Evolutionary conservation across 2,113 vertebrate species (phyloP).

Genomic region (Chloropsis hardwickii): DNA sequence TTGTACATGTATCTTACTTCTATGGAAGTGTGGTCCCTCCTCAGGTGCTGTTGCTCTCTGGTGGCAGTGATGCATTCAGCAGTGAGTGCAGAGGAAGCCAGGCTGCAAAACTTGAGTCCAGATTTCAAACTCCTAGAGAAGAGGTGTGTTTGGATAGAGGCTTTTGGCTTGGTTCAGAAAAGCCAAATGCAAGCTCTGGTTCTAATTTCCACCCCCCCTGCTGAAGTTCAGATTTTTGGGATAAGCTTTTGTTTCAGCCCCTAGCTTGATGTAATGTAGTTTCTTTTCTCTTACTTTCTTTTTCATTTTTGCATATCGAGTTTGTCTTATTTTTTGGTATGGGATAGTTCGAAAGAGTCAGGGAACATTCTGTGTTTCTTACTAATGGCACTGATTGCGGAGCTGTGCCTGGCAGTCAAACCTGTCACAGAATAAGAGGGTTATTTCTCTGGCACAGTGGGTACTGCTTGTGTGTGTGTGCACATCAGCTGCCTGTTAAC

Average conservation of each 20-base stretch:
- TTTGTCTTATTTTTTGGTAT: neutral
- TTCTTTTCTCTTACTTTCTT: neutral
- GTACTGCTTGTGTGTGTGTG: neutral
- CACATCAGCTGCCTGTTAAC: neutral
- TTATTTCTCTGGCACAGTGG: neutral
- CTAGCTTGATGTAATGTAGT: neutral
- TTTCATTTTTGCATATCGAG: neutral
- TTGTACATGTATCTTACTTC: neutral
- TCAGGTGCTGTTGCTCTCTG: neutral
- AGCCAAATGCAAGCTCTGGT: constrained; percentile 26
- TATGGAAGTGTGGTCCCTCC: neutral
- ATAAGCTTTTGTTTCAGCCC: neutral
- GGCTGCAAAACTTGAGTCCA: neutral
- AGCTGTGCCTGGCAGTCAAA: neutral
- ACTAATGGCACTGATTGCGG: neutral
- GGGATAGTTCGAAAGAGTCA: neutral
- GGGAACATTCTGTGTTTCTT: neutral
- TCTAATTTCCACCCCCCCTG: constrained; percentile 1
- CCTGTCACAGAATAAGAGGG: neutral
- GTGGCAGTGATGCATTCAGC: neutral
- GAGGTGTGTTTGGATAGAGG: neutral
- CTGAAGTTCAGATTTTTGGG: neutral
- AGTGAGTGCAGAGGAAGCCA: neutral
- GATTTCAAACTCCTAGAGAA: neutral
- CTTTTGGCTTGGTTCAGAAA: constrained; percentile 21